Evolutionary conservation across 1,140 invertebrate species (phyloP), one percentile per base, ranked within the genome.

Genomic region (Drosophila equinoxialis): DNA sequence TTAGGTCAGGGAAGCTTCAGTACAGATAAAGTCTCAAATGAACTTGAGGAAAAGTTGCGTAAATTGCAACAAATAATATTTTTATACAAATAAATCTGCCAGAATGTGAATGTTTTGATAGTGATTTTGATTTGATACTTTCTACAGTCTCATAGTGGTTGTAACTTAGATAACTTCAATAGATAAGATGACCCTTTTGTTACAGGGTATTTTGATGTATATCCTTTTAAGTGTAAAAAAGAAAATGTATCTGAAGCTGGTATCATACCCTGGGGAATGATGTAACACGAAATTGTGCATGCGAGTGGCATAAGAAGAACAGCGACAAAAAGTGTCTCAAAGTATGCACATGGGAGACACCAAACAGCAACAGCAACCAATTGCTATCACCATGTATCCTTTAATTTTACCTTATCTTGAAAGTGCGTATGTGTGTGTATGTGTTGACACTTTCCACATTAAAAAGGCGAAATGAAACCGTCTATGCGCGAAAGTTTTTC

Each of bases 311-410:
- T 75, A 89, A 89, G 77, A 55, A 76, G 73, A 73, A 83, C 76
- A 84, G 68, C 65, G 48, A 58, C 66, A 60, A 77, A 79, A 78
- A 71, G 76, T 65, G 65, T 70, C 70, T 74, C 84, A 83, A 82
- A 87, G 84, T 89, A 87, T 87, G 77, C 84, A 84, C 84, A 74
- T 80, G 84, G 84, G 83, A 89, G 84, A 70, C 84, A 89, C 76
- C 79, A 87, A 85, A 73, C 63, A 41, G 65, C 51, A 42, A 69
- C 30, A 63, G 45, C 17, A n/a, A 57, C 57, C 57, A 59, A 59
- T 59, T 59, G 57, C 30, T 39, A 39, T 11, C 11, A 35, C 42
- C 39, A 59, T 58, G 54, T 54, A 37, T 68, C 64, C 33, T 58
- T 76, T 76, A 64, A 51, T 51, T 51, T 51, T 51, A 11, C 20